Percentiles rank a stretch among this genome's conserved stretches.
These are phyloP conservation scores for Drosophila orosa DNA, from an alignment of 1,140 invertebrate species.

Conservation along the genomic window DNA sequence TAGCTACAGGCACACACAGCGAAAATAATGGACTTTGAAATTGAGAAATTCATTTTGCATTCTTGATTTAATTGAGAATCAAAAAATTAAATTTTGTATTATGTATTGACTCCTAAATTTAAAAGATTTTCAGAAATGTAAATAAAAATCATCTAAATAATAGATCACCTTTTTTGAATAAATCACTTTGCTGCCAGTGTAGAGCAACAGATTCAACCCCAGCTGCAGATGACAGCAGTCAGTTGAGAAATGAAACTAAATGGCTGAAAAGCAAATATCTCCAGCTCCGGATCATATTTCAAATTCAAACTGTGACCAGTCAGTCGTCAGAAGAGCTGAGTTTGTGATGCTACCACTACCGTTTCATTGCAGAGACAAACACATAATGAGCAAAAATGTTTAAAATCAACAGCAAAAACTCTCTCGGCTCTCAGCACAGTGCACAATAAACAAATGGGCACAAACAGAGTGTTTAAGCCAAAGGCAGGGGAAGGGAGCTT, in stretches of 20 bases:
- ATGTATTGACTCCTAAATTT: no score
- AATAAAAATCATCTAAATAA: no score
- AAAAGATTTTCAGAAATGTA: no score
- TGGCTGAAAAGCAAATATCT: slow-evolving; percentile 37
- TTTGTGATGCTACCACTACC: neutral
- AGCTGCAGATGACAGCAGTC: slow-evolving; percentile 41
- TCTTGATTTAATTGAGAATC: no score
- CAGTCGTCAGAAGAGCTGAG: slow-evolving; percentile 12
- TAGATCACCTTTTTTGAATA: neutral
- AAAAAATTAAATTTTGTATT: no score
- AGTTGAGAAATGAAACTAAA: slow-evolving; percentile 58
- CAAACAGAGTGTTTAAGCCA: slow-evolving; percentile 5
- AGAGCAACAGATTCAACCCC: slow-evolving; percentile 2
- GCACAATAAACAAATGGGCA: slow-evolving; percentile 35
- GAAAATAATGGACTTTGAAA: neutral
- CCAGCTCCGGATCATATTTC: slow-evolving; percentile 45
- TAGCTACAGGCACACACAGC: neutral
- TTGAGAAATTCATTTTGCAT: neutral
- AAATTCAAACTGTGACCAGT: slow-evolving; percentile 37
- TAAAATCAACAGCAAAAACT: slow-evolving; percentile 27
- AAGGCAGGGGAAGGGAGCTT: neutral
- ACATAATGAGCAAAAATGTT: slow-evolving; percentile 59
- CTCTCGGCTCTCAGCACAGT: neutral
- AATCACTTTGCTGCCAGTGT: neutral
- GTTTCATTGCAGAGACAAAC: slow-evolving; percentile 5